Evolutionary conservation across 2,888 invertebrate species (phyloP).

Genomic region (Rhingia campestris): DNA sequence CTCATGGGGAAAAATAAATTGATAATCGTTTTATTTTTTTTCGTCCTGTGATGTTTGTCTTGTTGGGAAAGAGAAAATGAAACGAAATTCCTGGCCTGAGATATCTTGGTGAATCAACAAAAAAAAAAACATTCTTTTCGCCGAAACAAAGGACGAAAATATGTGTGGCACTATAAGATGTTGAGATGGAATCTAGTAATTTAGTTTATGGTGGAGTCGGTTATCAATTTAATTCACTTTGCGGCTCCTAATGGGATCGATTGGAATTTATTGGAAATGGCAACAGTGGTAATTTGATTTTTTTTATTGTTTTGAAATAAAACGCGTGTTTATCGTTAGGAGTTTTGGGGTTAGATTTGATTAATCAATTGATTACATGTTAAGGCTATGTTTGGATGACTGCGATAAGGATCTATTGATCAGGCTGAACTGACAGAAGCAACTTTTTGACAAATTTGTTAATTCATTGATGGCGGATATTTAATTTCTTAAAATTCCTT

Average conservation of each 20-base stretch:
- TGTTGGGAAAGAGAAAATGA: conserved; percentile 13
- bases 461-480: no score
- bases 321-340: conserved; percentile 40
- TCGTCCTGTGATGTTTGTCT: background rate
- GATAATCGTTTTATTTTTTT: conserved; percentile 40
- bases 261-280: conserved; percentile 37
- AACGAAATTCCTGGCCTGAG: conserved; percentile 20
- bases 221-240: conserved; percentile 44
- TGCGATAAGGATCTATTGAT: no score
- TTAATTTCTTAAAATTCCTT: no score
- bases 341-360: no score
- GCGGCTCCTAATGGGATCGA: conserved; percentile 18
- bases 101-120: conserved; percentile 20
- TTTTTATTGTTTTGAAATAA: conserved; percentile 6
- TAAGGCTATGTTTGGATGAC: no score
- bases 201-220: background rate
- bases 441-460: no score
- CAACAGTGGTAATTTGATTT: conserved; percentile 14
- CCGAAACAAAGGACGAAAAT: background rate
- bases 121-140: background rate
- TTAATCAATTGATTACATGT: no score
- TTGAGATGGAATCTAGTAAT: background rate
- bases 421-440: no score
- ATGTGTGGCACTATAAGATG: background rate
- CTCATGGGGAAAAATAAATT: conserved; percentile 47